Conservation (phyloP, 1,140 invertebrate genomes). For the Mamestra configurata region DNA sequence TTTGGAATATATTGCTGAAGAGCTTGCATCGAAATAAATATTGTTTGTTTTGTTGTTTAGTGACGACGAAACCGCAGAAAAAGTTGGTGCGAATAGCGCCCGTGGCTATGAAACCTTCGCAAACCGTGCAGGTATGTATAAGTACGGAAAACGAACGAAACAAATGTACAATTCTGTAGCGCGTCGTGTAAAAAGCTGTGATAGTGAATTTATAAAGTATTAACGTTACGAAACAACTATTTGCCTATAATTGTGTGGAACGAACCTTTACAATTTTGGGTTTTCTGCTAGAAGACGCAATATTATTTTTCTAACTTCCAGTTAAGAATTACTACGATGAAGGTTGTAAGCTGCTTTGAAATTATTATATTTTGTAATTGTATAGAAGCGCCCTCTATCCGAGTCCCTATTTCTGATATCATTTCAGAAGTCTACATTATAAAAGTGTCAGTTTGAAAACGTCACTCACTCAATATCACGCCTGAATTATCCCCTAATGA, state of each 20-base stretch:
- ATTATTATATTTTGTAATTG: too few relatives aligned
- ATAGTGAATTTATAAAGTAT: not conserved
- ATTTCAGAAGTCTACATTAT: too few relatives aligned
- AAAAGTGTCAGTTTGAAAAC: too few relatives aligned
- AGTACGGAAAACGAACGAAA: constrained; percentile 18
- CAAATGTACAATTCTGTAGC: not conserved
- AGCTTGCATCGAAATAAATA: constrained; percentile 13
- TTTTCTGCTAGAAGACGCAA: too few relatives aligned
- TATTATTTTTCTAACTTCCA: too few relatives aligned
- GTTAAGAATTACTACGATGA: too few relatives aligned
- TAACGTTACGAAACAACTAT: not conserved
- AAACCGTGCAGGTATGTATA: constrained; percentile 61
- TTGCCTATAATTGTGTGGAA: not conserved
- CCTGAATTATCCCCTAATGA: too few relatives aligned
- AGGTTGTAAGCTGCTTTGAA: too few relatives aligned
- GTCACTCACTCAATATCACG: too few relatives aligned
- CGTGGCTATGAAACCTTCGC: constrained; percentile 58
- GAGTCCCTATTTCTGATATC: too few relatives aligned
- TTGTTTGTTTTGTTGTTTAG: constrained; percentile 59
- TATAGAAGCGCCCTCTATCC: too few relatives aligned
- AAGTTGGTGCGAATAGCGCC: constrained; percentile 81
- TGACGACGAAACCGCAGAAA: constrained; percentile 68
- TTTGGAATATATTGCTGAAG: not conserved
- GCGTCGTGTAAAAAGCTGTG: not conserved
- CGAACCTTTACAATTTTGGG: too few relatives aligned